phyloP scores from a whole-genome alignment of 2,113 vertebrate genomes.

The Capreolus pygargus region DNA sequence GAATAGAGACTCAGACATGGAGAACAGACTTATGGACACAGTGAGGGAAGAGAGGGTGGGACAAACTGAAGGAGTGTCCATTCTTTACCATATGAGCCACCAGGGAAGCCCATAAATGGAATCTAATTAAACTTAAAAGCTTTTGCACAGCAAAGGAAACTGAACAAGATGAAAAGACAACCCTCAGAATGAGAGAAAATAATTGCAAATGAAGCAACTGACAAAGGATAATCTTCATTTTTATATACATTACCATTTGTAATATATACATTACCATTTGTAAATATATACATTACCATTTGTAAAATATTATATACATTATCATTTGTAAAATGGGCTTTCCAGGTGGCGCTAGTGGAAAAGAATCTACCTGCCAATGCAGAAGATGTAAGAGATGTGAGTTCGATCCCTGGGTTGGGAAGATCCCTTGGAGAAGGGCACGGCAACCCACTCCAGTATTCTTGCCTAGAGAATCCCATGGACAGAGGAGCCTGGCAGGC shows the following conservation, averaged over 20 bases:
- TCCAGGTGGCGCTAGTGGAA: neutral
- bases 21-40: neutral
- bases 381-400: neutral
- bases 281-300: neutral
- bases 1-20: neutral
- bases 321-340: neutral
- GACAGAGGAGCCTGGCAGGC: neutral
- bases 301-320: neutral
- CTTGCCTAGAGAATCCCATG: neutral
- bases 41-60: neutral
- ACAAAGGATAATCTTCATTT: neutral
- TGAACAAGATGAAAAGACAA: neutral
- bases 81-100: neutral
- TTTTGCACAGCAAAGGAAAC: neutral
- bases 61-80: neutral
- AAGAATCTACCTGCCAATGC: neutral
- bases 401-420: neutral
- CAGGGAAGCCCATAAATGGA: neutral
- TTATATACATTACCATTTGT: neutral
- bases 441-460: neutral
- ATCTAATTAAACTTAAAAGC: neutral
- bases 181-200: neutral
- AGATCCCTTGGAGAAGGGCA: neutral
- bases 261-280: neutral
- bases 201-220: neutral